Base-by-base conservation (phyloP, 2,888 invertebrate species). In the Brachypalpus laphriformis region DNA sequence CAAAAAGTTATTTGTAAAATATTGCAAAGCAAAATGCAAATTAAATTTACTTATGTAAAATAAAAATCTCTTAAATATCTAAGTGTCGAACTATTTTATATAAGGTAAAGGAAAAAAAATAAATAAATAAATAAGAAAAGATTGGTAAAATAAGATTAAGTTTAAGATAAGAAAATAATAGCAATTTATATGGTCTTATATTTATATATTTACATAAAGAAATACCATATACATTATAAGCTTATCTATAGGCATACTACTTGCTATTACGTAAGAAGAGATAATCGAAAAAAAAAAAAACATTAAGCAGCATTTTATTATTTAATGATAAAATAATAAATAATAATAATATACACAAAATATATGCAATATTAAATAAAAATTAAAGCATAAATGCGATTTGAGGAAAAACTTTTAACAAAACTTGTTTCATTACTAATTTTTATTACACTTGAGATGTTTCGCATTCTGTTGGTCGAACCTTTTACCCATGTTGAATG, bases 301-400 rank as follows among this genome's bases (percentile, higher is more conserved):
- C 57, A 51, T 45, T 77, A 16, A 70, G 57, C 74, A 74, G 63
- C 80, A 81, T 75, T 71, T 81, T 76, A 76, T 59, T 81, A 80
- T 63, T 63, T 18, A 45, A 31, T 18, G 37, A 31, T 16, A 61
- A 40, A 31, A 49, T 49, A 47, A 45, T 34, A 34, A 59, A 47
- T 8, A 42, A 66, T 82, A 77, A 42, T 37, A 61, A 37, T 63
- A 68, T 74, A 81, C 45, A 75, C 80, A 71, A 59, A 71, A 71
- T 85, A 76, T 75, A 81, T 81, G 85, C 85, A 81, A 85, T 85
- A 85, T 71, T 75, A 56, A 81, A 72, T 80, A 80, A 80, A 71
- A 65, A 71, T 81, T 61, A 70, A 71, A 76, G 70, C 81, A 85
- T 85, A 75, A 85, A 75, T 76, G 85, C 85, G 71, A 85, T 85